These are phyloP conservation scores for Stenodema calcarata DNA, from an alignment of 2,888 invertebrate genomes.

Conservation along the genomic window DNA sequence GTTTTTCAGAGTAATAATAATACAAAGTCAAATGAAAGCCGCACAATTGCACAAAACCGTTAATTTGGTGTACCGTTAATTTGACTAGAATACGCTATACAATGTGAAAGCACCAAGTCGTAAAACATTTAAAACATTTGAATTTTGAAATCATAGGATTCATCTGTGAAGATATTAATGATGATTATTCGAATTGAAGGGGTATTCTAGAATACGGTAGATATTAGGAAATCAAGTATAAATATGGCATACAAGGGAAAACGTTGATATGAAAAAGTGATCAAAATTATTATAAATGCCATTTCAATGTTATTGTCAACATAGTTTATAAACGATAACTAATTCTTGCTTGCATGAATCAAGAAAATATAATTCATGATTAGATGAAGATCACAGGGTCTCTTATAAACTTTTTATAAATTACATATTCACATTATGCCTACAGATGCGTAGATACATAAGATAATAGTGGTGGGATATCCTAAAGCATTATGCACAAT, in stretches of 20 bases:
- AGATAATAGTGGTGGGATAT: not conserved
- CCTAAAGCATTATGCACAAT: not conserved
- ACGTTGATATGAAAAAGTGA: not conserved
- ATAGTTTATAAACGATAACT: slow-evolving; percentile 42
- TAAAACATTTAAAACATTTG: not conserved
- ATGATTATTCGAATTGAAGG: not conserved
- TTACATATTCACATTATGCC: slow-evolving; percentile 31
- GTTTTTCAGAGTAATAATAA: too few relatives aligned
- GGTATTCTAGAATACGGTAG: not conserved
- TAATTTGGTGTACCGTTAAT: too few relatives aligned
- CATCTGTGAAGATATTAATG: slow-evolving; percentile 12
- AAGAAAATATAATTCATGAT: slow-evolving; percentile 33
- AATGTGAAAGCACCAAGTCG: not conserved
- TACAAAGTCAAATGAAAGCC: too few relatives aligned
- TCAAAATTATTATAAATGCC: slow-evolving; percentile 40
- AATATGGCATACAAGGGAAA: not conserved
- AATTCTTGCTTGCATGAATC: slow-evolving; percentile 31
- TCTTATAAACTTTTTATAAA: slow-evolving; percentile 35
- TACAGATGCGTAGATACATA: not conserved
- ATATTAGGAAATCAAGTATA: not conserved
- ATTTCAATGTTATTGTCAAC: slow-evolving; percentile 47
- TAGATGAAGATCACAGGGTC: slow-evolving; percentile 42
- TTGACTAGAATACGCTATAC: too few relatives aligned
- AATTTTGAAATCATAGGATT: not conserved
- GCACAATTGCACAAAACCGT: too few relatives aligned